phyloP scores from a whole-genome alignment of 2,797 vertebrate species.

The Craterocephalus amniculus region DNA sequence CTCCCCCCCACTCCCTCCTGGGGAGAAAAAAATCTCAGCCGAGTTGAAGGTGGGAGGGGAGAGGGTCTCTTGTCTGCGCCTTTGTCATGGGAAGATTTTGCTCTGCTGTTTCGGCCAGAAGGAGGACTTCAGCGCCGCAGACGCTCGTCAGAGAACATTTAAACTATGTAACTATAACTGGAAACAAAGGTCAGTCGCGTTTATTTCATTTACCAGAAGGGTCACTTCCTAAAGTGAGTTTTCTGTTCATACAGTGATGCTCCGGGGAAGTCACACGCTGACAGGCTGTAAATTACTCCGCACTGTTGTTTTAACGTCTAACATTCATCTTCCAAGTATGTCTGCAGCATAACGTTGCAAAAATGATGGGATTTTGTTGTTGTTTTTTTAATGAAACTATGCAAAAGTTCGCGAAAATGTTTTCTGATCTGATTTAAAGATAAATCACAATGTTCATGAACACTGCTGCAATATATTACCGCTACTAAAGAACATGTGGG shows the following conservation, averaged over 20 bases:
- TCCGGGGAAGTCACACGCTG: background rate
- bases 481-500: background rate
- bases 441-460: background rate
- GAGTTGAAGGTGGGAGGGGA: slow-evolving; percentile 64
- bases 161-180: slow-evolving; percentile 61
- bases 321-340: background rate
- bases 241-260: slow-evolving; percentile 34
- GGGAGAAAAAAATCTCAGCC: slow-evolving; percentile 59
- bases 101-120: slow-evolving; percentile 38
- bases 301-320: background rate
- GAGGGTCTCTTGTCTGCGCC: slow-evolving; percentile 69
- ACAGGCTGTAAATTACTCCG: background rate
- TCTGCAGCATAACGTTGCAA: too few species aligned
- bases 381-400: background rate
- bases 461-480: background rate
- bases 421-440: background rate
- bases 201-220: slow-evolving; percentile 7
- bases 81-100: slow-evolving; percentile 79
- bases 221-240: background rate
- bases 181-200: slow-evolving; percentile 69
- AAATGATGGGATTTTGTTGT: too few species aligned
- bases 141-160: background rate
- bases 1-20: background rate
- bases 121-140: slow-evolving; percentile 33
- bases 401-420: slow-evolving; percentile 4